A percentile compares a stretch with the other conserved stretches of the same genome.
Evolutionary conservation across 2,888 invertebrate genomes (phyloP).

Genomic region (Gymnosoma rotundatum): DNA sequence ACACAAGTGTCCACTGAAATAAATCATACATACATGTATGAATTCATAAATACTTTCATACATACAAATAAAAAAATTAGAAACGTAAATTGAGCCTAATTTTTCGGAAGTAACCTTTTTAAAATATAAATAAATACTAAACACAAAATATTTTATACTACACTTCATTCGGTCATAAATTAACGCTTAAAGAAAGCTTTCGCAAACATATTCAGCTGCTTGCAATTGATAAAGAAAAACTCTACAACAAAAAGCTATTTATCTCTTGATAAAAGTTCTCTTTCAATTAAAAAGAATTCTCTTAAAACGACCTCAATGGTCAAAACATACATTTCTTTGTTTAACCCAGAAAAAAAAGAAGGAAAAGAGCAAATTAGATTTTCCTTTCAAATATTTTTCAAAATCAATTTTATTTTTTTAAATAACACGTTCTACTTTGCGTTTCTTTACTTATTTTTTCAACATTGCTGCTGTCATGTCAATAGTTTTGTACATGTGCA

Average conservation of each 20-base stretch:
- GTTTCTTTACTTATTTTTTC: conserved; percentile 12
- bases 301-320: not conserved
- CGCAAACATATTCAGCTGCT: conserved; percentile 52
- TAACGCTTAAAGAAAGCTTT: conserved; percentile 23
- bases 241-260: conserved; percentile 48
- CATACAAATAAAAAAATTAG: too few species aligned
- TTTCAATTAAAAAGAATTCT: not conserved
- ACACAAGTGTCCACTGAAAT: too few species aligned
- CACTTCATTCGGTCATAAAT: not conserved
- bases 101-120: conserved; percentile 14
- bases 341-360: not conserved
- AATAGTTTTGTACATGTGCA: conserved; percentile 5
- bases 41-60: too few species aligned
- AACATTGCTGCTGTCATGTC: conserved; percentile 34
- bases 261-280: not conserved
- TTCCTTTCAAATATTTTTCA: not conserved
- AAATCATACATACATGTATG: too few species aligned
- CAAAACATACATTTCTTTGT: conserved; percentile 3
- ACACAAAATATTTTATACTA: not conserved
- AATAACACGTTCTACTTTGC: conserved; percentile 16
- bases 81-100: not conserved
- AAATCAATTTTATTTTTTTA: conserved; percentile 7
- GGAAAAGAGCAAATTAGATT: not conserved
- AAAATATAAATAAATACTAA: conserved; percentile 41
- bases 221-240: conserved; percentile 7